These are phyloP conservation scores for Stictonetta naevosa DNA, from an alignment of 2,113 vertebrate species.

Conservation along the genomic window DNA sequence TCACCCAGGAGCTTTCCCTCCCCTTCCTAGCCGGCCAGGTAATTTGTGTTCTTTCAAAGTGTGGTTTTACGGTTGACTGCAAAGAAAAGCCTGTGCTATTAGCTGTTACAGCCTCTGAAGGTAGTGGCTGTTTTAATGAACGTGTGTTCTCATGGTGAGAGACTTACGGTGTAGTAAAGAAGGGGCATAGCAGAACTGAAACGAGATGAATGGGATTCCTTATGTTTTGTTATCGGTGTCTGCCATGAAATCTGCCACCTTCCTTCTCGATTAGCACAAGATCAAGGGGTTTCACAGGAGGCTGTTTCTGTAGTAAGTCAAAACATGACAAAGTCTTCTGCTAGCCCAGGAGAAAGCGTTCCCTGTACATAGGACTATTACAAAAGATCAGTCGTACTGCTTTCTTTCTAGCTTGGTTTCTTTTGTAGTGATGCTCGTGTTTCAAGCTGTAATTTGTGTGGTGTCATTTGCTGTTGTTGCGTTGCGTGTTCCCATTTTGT, in stretches of 20 bases:
- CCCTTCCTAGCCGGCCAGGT: constrained; percentile 94
- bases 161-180: not conserved
- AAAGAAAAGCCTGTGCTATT: not conserved
- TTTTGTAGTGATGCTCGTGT: not conserved
- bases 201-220: not conserved
- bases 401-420: not conserved
- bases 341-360: not conserved
- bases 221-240: not conserved
- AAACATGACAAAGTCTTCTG: not conserved
- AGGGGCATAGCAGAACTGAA: not conserved
- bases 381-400: not conserved
- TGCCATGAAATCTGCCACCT: not conserved
- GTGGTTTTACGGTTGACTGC: not conserved
- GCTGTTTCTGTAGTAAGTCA: not conserved
- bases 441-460: not conserved
- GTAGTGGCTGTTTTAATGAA: not conserved
- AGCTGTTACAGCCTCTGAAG: not conserved
- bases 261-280: not conserved
- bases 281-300: not conserved
- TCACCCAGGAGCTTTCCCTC: constrained; percentile 96
- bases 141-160: not conserved
- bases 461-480: not conserved
- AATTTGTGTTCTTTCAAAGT: not conserved
- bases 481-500: rapidly evolving
- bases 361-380: not conserved